phyloP scores from a whole-genome alignment of 2,113 vertebrate species.

The Oncorhynchus nerka region DNA sequence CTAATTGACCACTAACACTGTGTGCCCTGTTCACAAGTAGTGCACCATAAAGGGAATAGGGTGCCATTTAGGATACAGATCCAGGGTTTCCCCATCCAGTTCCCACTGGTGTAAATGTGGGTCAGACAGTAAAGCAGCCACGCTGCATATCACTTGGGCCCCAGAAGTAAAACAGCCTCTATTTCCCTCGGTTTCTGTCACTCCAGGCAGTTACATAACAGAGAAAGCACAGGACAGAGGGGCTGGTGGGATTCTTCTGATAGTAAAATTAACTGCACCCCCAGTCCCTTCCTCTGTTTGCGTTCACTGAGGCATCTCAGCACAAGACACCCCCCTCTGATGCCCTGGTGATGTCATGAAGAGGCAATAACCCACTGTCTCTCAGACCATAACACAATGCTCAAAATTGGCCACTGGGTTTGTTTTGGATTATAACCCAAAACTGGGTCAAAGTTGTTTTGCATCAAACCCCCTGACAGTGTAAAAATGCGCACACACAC shows the following conservation, averaged over 20 bases:
- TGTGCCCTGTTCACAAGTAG: no score
- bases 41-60: no score
- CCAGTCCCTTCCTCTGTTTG: slow-evolving; percentile 35
- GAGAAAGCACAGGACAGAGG: slow-evolving; percentile 42
- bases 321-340: slow-evolving; percentile 7
- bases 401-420: background rate
- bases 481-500: no score
- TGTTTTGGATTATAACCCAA: background rate
- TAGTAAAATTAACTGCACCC: slow-evolving; percentile 23
- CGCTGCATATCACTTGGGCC: slow-evolving; percentile 20
- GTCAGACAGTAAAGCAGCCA: slow-evolving; percentile 64
- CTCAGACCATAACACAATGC: background rate
- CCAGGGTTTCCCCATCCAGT: slow-evolving; percentile 18
- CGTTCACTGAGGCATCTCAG: slow-evolving; percentile 31
- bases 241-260: slow-evolving; percentile 40
- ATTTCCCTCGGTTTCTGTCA: slow-evolving; percentile 55
- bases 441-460: background rate
- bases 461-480: background rate
- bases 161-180: slow-evolving; percentile 68
- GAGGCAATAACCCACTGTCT: background rate
- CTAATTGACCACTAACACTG: no score
- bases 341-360: background rate
- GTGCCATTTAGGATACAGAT: background rate
- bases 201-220: slow-evolving; percentile 61
- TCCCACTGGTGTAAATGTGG: slow-evolving; percentile 58